Percentiles rank a stretch among this genome's conserved stretches.
These are phyloP conservation scores for Hippocampus barbouri DNA, from an alignment of 2,113 vertebrate genomes.

Conservation along the genomic window DNA sequence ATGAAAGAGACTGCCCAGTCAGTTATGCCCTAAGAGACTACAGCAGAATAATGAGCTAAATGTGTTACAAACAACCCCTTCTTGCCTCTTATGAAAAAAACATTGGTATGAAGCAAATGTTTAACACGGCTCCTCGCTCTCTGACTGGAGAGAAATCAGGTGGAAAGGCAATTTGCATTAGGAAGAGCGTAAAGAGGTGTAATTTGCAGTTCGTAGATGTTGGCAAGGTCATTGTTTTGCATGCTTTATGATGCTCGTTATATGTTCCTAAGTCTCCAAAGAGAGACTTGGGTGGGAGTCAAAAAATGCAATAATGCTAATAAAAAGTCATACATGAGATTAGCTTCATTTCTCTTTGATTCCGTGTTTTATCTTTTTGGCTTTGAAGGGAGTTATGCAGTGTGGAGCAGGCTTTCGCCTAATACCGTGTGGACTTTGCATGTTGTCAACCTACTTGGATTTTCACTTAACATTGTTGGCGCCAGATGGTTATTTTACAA, in stretches of 20 bases:
- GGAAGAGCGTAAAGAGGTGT: conserved; percentile 14
- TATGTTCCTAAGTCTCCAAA: conserved; percentile 22
- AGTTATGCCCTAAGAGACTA: conserved; percentile 19
- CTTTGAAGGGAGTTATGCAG: too few species aligned
- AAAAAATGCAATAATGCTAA: conserved; percentile 32
- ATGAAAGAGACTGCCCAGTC: conserved; percentile 9
- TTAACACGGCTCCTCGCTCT: conserved; percentile 34
- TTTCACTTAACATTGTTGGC: too few species aligned
- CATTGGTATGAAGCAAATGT: conserved; percentile 44
- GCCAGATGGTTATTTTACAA: too few species aligned
- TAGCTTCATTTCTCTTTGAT: conserved; percentile 15
- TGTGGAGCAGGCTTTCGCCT: too few species aligned
- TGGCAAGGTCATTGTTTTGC: conserved; percentile 32
- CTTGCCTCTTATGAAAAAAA: conserved; percentile 33
- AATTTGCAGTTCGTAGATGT: conserved; percentile 17
- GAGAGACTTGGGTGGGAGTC: conserved; percentile 18
- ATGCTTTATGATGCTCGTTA: conserved; percentile 27
- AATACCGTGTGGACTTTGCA: too few species aligned
- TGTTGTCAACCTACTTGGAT: too few species aligned
- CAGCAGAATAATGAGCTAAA: conserved; percentile 33
- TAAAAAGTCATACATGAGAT: conserved; percentile 25
- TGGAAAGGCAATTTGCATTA: conserved; percentile 28
- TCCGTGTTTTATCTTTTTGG: too few species aligned
- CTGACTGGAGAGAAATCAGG: conserved; percentile 22
- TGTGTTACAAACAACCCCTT: conserved; percentile 11